Percentiles rank a stretch among this genome's conserved stretches.
phyloP scores from a whole-genome alignment of 2,113 vertebrate genomes.

The Psettodes erumei region DNA sequence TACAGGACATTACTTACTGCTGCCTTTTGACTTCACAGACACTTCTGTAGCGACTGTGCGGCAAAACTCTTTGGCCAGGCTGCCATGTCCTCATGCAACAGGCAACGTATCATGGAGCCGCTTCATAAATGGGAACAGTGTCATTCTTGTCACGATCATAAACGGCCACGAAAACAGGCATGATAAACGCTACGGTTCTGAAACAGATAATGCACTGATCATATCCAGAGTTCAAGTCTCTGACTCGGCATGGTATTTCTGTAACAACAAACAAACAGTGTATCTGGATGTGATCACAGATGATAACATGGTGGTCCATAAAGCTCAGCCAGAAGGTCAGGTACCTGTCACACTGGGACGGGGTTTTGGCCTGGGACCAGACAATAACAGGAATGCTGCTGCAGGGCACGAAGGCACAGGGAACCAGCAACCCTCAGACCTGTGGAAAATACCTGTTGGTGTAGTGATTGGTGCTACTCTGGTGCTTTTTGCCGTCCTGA shows the following conservation, averaged over 20 bases:
- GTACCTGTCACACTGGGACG: not conserved
- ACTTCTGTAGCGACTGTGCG: rapidly evolving
- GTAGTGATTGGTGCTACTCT: not conserved
- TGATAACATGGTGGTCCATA: not conserved
- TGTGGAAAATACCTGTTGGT: constrained; percentile 24
- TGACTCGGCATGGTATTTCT: not conserved
- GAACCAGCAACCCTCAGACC: not conserved
- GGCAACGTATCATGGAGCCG: constrained; percentile 22
- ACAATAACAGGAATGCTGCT: too few relatives aligned
- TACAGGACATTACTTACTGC: not conserved
- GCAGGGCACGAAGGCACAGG: rapidly evolving
- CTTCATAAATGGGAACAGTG: rapidly evolving
- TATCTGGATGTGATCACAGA: constrained; percentile 8
- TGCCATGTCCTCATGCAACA: constrained; percentile 15
- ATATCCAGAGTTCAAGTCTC: rapidly evolving
- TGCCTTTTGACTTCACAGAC: not conserved
- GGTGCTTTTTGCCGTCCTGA: not conserved
- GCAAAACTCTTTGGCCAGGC: rapidly evolving
- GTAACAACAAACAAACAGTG: rapidly evolving
- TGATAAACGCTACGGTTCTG: not conserved
- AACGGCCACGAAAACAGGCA: rapidly evolving
- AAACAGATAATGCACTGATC: not conserved
- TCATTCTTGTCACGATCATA: not conserved
- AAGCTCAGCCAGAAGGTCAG: not conserved
- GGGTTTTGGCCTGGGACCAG: not conserved